Percentiles rank a stretch among this genome's conserved stretches.
These are phyloP conservation scores for Struthidea cinerea DNA, from an alignment of 2,113 vertebrate species.

Conservation along the genomic window DNA sequence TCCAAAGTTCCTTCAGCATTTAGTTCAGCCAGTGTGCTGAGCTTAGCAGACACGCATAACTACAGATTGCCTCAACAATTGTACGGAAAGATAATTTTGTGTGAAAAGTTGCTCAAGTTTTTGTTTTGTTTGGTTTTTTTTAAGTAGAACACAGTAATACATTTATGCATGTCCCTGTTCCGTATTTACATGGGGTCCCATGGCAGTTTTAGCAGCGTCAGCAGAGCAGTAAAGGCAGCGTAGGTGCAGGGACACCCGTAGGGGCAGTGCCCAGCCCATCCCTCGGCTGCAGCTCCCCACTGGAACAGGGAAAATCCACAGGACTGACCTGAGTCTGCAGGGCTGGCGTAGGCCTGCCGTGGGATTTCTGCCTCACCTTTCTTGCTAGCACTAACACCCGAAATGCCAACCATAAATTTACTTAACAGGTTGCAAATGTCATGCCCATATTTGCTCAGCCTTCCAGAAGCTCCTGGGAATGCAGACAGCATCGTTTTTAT, in stretches of 20 bases:
- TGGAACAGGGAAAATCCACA: neutral
- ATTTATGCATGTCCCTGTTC: neutral
- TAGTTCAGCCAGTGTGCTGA: neutral
- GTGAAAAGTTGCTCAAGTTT: neutral
- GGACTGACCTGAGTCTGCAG: neutral
- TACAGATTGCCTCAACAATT: neutral
- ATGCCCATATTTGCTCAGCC: neutral
- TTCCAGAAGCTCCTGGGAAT: neutral
- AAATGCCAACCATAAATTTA: neutral
- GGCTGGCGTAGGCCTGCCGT: neutral
- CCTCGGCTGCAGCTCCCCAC: neutral
- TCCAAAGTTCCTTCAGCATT: neutral
- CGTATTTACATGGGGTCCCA: fast-evolving
- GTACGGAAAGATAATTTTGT: neutral
- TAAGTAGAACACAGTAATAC: neutral
- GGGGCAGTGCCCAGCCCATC: neutral
- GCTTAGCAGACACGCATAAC: neutral
- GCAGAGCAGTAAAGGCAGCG: neutral
- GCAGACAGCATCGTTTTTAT: neutral
- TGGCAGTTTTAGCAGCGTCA: neutral
- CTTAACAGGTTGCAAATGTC: neutral
- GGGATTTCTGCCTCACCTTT: neutral
- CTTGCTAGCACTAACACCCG: neutral
- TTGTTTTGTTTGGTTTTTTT: neutral
- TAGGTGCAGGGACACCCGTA: fast-evolving